Evolutionary conservation across 1,140 invertebrate species (phyloP).

Genomic region (Gonatopus flavifemur): DNA sequence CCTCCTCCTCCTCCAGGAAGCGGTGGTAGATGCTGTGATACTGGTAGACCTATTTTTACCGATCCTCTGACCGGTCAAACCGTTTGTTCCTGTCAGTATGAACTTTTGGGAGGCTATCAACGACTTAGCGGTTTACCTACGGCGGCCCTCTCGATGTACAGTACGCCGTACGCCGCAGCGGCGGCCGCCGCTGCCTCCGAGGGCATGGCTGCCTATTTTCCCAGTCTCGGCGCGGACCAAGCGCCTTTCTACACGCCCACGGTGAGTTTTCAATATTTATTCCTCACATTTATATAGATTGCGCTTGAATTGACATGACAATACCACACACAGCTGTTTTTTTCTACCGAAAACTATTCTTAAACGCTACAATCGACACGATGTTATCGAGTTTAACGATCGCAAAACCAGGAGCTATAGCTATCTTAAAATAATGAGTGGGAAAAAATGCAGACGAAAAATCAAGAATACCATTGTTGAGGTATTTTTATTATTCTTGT

Average conservation of each 20-base stretch:
- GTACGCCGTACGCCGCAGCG: conserved; percentile 72
- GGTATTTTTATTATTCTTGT: no score
- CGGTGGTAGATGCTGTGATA: conserved; percentile 81
- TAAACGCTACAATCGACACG: no score
- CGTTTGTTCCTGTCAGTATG: conserved; percentile 90
- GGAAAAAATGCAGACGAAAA: no score
- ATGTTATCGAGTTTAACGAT: no score
- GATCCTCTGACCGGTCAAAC: conserved; percentile 90
- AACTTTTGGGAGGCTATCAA: conserved; percentile 75
- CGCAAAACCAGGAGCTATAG: no score
- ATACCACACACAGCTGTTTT: no score
- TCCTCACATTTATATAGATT: no score
- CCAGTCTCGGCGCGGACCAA: conserved; percentile 76
- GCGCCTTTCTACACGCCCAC: conserved; percentile 79
- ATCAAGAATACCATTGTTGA: no score
- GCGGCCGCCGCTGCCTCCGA: conserved; percentile 66
- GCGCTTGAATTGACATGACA: no score
- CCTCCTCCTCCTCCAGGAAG: conserved; percentile 35
- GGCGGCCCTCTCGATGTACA: conserved; percentile 74
- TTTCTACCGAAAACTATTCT: no score
- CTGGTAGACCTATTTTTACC: conserved; percentile 85
- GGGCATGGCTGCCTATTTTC: conserved; percentile 80
- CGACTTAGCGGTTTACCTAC: conserved; percentile 71
- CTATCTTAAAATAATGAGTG: no score
- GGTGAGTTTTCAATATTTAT: conserved; percentile 62